Evolutionary conservation across 1,140 invertebrate genomes (phyloP).

Genomic region (Chrysopa pallens): DNA sequence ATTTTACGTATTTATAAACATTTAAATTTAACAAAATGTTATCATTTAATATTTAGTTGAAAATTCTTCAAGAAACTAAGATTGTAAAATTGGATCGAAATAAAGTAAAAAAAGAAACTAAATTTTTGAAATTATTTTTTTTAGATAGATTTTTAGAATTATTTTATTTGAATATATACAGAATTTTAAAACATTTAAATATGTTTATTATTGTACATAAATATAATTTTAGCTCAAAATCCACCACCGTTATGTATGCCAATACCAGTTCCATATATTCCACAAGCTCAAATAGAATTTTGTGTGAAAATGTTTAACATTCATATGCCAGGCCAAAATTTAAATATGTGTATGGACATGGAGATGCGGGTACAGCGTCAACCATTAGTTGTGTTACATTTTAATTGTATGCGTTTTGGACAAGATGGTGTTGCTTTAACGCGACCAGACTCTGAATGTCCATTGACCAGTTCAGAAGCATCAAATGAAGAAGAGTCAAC

Average conservation of each 20-base stretch:
- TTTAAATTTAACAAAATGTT: no score
- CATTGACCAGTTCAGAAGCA: conserved; percentile 31
- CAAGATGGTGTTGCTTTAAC: conserved; percentile 31
- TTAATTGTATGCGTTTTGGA: conserved; percentile 46
- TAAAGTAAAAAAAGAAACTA: no score
- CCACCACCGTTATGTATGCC: conserved; percentile 54
- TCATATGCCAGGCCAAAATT: conserved; percentile 30
- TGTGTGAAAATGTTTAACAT: conserved; percentile 52
- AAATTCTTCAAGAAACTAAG: no score
- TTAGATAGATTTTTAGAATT: no score
- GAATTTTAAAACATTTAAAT: not conserved
- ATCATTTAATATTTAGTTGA: no score
- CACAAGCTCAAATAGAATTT: conserved; percentile 30
- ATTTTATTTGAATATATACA: no score
- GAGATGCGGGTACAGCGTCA: conserved; percentile 38
- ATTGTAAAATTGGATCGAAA: no score
- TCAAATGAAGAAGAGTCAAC: no score
- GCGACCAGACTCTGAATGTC: conserved; percentile 37
- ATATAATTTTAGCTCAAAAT: conserved; percentile 39
- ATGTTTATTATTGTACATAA: not conserved
- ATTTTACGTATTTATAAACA: no score
- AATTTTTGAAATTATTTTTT: no score
- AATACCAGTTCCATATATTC: conserved; percentile 37
- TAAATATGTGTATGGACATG: conserved; percentile 53
- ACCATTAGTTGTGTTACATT: conserved; percentile 43